Conservation (phyloP, 2,888 invertebrate species). For the Cantharis flavilabris region DNA sequence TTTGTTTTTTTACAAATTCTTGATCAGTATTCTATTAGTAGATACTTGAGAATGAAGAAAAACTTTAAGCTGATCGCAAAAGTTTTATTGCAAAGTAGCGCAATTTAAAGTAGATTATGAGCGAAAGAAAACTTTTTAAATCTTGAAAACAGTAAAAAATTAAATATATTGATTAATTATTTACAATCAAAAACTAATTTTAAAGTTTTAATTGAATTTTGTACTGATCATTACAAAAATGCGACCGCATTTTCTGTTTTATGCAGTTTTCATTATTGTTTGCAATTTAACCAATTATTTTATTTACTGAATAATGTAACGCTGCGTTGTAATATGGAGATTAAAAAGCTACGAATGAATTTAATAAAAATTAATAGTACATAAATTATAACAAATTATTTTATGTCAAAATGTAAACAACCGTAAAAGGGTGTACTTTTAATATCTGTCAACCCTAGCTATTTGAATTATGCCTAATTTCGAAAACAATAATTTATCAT, state of each 20-base stretch:
- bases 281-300: not conserved
- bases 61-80: not conserved
- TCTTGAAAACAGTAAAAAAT: not conserved
- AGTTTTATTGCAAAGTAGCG: not conserved
- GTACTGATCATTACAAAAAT: not conserved
- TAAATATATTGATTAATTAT: not conserved
- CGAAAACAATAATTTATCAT: not conserved
- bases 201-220: constrained; percentile 2
- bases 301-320: not conserved
- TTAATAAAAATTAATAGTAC: not conserved
- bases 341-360: not conserved
- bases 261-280: not conserved
- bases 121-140: not conserved
- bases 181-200: constrained; percentile 1
- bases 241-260: not conserved
- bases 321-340: not conserved
- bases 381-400: not conserved
- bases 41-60: not conserved
- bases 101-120: not conserved
- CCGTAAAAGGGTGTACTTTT: not conserved
- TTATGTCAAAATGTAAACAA: not conserved
- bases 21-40: not conserved
- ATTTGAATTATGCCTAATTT: not conserved
- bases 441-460: not conserved
- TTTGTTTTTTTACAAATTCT: not conserved